Evolutionary conservation across 2,888 invertebrate species (phyloP).

Genomic region (Andrena bucephala): DNA sequence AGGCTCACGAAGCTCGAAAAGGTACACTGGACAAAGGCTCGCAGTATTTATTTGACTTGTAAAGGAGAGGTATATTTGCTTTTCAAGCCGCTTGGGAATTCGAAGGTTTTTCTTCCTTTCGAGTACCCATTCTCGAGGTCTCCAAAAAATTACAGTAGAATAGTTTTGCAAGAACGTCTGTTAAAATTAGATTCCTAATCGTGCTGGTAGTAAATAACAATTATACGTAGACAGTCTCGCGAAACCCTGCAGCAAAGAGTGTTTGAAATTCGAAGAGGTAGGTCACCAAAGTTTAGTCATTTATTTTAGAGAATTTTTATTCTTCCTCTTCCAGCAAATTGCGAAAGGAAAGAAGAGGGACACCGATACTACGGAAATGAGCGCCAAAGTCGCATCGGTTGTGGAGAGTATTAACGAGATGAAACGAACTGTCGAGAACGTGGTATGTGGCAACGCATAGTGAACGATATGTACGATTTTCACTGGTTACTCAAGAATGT

Average conservation of each 20-base stretch:
- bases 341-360: constrained; percentile 80
- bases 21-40: constrained; percentile 66
- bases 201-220: no score
- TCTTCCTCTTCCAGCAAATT: constrained; percentile 75
- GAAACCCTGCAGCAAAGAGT: no score
- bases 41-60: constrained; percentile 39
- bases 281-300: no score
- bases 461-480: neutral
- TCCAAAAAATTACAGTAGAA: neutral
- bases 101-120: neutral
- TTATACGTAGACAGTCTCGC: no score
- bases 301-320: neutral
- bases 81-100: neutral
- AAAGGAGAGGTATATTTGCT: constrained; percentile 22
- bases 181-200: no score
- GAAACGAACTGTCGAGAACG: constrained; percentile 79
- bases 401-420: constrained; percentile 81
- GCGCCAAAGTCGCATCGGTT: constrained; percentile 77
- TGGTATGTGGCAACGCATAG: constrained; percentile 71
- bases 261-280: no score
- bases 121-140: no score
- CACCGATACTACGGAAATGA: constrained; percentile 78
- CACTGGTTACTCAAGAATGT: neutral
- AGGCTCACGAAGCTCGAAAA: constrained; percentile 82
- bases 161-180: neutral